phyloP scores from a whole-genome alignment of 1,140 invertebrate genomes.

The Calliopsis andreniformis region DNA sequence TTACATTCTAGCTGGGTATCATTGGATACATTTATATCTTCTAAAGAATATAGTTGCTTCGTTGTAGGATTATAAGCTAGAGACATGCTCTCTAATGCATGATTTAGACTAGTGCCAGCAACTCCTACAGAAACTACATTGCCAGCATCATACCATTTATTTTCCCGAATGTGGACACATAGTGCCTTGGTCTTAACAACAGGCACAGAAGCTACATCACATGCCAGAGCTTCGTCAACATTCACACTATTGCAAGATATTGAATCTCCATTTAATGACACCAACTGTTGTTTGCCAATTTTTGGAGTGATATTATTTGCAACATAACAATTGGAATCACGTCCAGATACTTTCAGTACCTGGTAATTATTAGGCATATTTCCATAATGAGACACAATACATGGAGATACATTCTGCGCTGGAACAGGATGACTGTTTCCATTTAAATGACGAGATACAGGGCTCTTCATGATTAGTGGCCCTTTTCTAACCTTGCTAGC shows the following conservation, averaged over 20 bases:
- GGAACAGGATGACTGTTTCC: constrained; percentile 33
- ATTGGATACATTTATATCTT: constrained; percentile 59
- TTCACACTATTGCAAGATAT: constrained; percentile 76
- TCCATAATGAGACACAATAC: constrained; percentile 46
- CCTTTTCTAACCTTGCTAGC: constrained; percentile 40
- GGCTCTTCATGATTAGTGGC: constrained; percentile 52
- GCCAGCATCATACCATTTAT: constrained; percentile 78
- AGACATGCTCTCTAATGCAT: constrained; percentile 82
- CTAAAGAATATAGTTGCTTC: constrained; percentile 79
- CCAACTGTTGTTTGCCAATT: constrained; percentile 75
- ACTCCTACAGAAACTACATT: constrained; percentile 75
- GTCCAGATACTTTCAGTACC: constrained; percentile 56
- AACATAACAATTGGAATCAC: constrained; percentile 60
- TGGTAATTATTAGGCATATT: constrained; percentile 59
- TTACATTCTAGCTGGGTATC: constrained; percentile 49
- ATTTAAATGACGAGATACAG: constrained; percentile 48
- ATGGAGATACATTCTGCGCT: constrained; percentile 40
- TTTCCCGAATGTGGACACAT: constrained; percentile 76
- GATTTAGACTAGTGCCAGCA: constrained; percentile 77
- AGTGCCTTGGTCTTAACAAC: constrained; percentile 70
- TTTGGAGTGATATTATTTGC: constrained; percentile 63
- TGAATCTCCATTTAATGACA: constrained; percentile 75
- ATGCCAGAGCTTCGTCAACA: constrained; percentile 72
- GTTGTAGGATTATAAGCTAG: constrained; percentile 81
- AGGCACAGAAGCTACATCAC: constrained; percentile 69